Evolutionary conservation across 2,888 invertebrate genomes (phyloP).

Genomic region (Campoletis raptor): DNA sequence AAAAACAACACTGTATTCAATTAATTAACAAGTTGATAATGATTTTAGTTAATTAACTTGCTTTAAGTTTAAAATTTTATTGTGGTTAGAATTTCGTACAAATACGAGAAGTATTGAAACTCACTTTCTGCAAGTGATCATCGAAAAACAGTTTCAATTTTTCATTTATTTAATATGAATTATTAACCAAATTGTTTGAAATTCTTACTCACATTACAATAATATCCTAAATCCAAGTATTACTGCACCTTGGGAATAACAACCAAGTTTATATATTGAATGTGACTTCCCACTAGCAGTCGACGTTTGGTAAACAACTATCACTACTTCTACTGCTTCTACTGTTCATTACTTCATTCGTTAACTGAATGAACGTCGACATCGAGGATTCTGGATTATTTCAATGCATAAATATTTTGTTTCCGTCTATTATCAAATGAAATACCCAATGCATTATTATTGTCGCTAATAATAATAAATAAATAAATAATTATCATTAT

Average conservation of each 20-base stretch:
- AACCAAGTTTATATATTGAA: not conserved
- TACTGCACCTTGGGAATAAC: not conserved
- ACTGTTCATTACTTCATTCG: not conserved
- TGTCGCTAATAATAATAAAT: not conserved
- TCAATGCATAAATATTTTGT: conserved; percentile 2
- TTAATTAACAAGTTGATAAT: not conserved
- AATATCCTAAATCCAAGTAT: not conserved
- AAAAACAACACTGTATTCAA: too few species aligned
- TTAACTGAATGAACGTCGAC: not conserved
- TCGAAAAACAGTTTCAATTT: not conserved
- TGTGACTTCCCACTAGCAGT: not conserved
- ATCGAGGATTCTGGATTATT: not conserved
- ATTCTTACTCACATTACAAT: not conserved
- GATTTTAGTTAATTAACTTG: not conserved
- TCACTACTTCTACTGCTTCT: not conserved
- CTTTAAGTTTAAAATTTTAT: not conserved
- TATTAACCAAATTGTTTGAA: not conserved
- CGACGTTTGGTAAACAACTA: not conserved
- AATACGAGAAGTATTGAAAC: not conserved
- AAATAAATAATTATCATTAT: too few species aligned
- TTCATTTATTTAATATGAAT: not conserved
- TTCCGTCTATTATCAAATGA: not conserved
- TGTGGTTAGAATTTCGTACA: not conserved
- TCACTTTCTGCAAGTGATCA: not conserved
- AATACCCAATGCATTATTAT: not conserved